A percentile compares a stretch with the other conserved stretches of the same genome.
phyloP scores from a whole-genome alignment of 92 coral and sea anemone genomes.

The Umimayanthus chanpuru region DNA sequence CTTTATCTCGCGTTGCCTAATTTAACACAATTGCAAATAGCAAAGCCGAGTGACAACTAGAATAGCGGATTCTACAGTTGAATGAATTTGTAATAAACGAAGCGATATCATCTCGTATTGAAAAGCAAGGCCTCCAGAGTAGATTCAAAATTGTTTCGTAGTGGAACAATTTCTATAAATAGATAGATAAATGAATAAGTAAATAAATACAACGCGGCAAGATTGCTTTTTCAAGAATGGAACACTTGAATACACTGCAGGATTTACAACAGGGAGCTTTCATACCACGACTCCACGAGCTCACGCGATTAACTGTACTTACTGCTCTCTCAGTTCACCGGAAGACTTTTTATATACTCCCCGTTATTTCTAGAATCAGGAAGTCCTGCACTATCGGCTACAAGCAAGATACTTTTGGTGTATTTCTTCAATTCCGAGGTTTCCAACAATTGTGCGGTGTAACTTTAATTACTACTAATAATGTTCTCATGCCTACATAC shows the following conservation, averaged over 20 bases:
- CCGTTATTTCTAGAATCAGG: too few relatives aligned
- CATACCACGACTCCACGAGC: too few relatives aligned
- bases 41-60: conserved; percentile 12
- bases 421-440: too few relatives aligned
- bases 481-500: too few relatives aligned
- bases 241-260: not conserved
- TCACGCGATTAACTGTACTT: too few relatives aligned
- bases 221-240: not conserved
- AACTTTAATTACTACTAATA: too few relatives aligned
- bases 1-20: conserved; percentile 9
- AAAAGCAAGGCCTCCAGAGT: not conserved
- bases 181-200: not conserved
- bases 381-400: too few relatives aligned
- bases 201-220: not conserved
- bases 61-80: not conserved
- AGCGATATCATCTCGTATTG: not conserved
- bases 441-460: too few relatives aligned
- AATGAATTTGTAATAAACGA: not conserved
- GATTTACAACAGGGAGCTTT: not conserved
- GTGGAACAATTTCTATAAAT: not conserved
- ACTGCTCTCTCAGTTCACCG: too few relatives aligned
- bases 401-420: too few relatives aligned
- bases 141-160: not conserved
- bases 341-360: too few relatives aligned
- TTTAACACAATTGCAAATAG: not conserved